Evolutionary conservation across 2,888 invertebrate species (phyloP).

Genomic region (Morpho deidamia): DNA sequence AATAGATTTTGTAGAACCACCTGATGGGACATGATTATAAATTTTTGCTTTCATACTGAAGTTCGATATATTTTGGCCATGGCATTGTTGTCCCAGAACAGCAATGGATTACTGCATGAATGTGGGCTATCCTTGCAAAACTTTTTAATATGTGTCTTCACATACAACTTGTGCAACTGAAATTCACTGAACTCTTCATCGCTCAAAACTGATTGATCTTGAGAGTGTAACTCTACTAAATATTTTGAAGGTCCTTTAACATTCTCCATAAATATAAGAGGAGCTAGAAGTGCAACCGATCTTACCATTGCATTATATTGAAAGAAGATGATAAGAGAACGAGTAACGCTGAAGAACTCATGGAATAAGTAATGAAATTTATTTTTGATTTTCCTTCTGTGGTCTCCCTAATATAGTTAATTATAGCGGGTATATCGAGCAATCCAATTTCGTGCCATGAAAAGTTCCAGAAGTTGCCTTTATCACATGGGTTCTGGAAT

Average conservation of each 20-base stretch:
- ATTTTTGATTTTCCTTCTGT: constrained; percentile 29
- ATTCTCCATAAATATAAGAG: constrained; percentile 42
- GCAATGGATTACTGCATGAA: constrained; percentile 35
- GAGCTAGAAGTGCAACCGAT: constrained; percentile 40
- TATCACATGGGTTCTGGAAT: constrained; percentile 34
- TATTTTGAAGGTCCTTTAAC: constrained; percentile 38
- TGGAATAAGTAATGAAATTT: constrained; percentile 42
- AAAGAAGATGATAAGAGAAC: constrained; percentile 37
- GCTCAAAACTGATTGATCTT: too few relatives aligned
- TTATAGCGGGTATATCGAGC: constrained; percentile 39
- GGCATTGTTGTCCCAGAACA: constrained; percentile 38
- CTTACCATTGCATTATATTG: constrained; percentile 37
- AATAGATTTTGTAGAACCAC: constrained; percentile 41
- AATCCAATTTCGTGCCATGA: constrained; percentile 50
- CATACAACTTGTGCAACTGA: constrained; percentile 25
- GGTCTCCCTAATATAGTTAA: constrained; percentile 35
- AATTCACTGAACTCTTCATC: too few relatives aligned
- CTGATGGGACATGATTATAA: constrained; percentile 29
- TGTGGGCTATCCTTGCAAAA: constrained; percentile 34
- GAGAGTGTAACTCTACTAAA: constrained; percentile 32
- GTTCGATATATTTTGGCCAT: constrained; percentile 25
- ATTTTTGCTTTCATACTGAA: constrained; percentile 23
- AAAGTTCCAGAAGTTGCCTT: constrained; percentile 44
- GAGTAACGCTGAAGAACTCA: constrained; percentile 43
- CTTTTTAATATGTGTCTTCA: constrained; percentile 28